Percentiles rank a stretch among this genome's conserved stretches.
Evolutionary conservation across 2,888 invertebrate genomes (phyloP).

Genomic region (Amphimallon solstitiale): DNA sequence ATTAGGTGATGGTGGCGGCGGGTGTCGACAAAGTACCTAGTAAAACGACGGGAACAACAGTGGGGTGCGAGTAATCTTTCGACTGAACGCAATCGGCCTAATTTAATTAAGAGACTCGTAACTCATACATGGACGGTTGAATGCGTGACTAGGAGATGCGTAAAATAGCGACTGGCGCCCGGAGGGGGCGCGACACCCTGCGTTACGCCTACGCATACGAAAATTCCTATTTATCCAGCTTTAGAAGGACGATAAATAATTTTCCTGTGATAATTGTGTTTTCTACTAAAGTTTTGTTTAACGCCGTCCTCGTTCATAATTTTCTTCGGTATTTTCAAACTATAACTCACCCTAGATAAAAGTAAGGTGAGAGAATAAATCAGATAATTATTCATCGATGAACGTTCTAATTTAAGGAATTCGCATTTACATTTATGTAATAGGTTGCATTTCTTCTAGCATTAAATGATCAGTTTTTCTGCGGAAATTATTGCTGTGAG

Average conservation of each 20-base stretch:
- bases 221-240: conserved; percentile 34
- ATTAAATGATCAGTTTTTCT: too few relatives aligned
- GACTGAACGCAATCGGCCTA: conserved; percentile 41
- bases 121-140: conserved; percentile 50
- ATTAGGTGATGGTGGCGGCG: conserved; percentile 28
- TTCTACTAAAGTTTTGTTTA: conserved; percentile 11
- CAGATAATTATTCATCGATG: too few relatives aligned
- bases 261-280: conserved; percentile 22
- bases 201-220: conserved; percentile 37
- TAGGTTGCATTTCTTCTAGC: too few relatives aligned
- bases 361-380: too few relatives aligned
- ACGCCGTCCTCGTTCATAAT: background rate
- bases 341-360: too few relatives aligned
- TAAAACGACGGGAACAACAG: conserved; percentile 29
- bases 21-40: conserved; percentile 23
- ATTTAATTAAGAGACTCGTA: conserved; percentile 52
- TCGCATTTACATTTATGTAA: too few relatives aligned
- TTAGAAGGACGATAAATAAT: conserved; percentile 16
- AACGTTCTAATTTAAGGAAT: too few relatives aligned
- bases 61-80: conserved; percentile 34
- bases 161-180: conserved; percentile 20
- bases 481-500: too few relatives aligned
- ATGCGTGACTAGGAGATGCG: conserved; percentile 47
- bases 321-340: background rate
- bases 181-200: conserved; percentile 15